These are phyloP conservation scores for Sarcophaga bullata DNA, from an alignment of 1,140 invertebrate species.

Conservation along the genomic window DNA sequence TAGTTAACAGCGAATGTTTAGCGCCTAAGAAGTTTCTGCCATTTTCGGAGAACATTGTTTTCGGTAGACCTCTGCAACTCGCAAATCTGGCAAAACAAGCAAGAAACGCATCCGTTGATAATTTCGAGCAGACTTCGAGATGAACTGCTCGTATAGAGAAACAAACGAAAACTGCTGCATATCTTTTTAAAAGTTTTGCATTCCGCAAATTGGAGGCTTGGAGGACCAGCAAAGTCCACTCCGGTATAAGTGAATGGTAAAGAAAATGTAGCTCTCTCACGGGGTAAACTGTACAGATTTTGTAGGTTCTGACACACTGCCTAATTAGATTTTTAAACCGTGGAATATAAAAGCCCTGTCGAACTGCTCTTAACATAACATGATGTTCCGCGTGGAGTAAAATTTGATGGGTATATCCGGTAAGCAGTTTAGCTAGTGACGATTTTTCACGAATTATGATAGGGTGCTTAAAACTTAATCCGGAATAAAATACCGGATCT, in stretches of 20 bases:
- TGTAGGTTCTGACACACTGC: background rate
- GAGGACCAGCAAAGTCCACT: background rate
- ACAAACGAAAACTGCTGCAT: constrained; percentile 8
- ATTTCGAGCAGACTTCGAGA: background rate
- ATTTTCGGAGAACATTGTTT: background rate
- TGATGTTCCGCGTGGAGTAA: background rate
- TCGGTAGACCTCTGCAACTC: background rate
- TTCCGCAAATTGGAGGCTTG: background rate
- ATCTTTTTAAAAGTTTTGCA: background rate
- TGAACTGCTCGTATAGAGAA: background rate
- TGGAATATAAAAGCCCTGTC: background rate
- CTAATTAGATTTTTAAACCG: background rate
- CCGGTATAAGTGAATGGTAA: background rate
- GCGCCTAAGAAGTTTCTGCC: background rate
- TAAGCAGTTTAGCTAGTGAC: background rate
- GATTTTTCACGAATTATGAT: constrained; percentile 33
- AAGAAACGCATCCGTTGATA: background rate
- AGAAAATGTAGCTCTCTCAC: background rate
- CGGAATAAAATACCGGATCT: background rate
- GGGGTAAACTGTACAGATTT: background rate
- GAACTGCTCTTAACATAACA: background rate
- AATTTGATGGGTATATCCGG: background rate
- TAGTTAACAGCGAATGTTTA: background rate
- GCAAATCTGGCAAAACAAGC: background rate
- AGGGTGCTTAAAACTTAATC: constrained; percentile 12